Evolutionary conservation across 2,113 vertebrate genomes (phyloP).

Genomic region (Apteryx mantelli): DNA sequence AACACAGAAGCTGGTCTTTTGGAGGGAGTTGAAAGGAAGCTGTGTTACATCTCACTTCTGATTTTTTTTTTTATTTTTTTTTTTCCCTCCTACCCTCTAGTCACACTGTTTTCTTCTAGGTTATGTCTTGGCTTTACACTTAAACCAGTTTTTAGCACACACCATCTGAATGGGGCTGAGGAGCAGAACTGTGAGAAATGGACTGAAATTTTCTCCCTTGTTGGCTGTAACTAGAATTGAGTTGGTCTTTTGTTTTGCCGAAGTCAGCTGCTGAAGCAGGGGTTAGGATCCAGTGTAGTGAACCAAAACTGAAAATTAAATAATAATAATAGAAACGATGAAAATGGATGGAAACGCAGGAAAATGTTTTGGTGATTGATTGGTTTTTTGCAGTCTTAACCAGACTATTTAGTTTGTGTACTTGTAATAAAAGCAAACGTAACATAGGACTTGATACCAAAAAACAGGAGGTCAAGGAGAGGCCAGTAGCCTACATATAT

Average conservation of each 20-base stretch:
- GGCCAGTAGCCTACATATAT: neutral
- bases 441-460: neutral
- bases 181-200: neutral
- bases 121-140: neutral
- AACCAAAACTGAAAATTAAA: neutral
- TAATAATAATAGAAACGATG: neutral
- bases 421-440: neutral
- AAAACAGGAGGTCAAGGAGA: neutral
- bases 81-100: neutral
- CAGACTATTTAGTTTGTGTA: neutral
- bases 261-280: neutral
- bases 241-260: neutral
- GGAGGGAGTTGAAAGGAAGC: neutral
- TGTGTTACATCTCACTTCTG: neutral
- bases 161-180: neutral
- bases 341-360: neutral
- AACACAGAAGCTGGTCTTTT: neutral
- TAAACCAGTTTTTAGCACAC: neutral
- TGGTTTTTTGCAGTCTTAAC: neutral
- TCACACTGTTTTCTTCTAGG: accelerated
- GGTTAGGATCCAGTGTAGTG: neutral
- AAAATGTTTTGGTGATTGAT: neutral
- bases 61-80: neutral
- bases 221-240: neutral
- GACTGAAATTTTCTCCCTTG: neutral